Evolutionary conservation across 2,888 invertebrate species (phyloP), one percentile per base, ranked within the genome.

Genomic region (Agrotis exclamationis): DNA sequence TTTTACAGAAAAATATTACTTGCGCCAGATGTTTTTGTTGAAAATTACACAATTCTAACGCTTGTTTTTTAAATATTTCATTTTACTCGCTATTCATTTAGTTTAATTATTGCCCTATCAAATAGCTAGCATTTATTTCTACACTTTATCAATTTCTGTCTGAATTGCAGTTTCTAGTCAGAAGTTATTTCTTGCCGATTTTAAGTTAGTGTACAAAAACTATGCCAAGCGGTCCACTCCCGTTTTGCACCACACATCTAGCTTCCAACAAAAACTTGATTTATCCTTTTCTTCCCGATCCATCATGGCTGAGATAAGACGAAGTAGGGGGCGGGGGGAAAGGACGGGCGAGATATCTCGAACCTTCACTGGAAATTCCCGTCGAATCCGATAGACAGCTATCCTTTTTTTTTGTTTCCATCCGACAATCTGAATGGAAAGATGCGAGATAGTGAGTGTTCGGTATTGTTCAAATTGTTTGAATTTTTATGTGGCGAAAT

Each of bases 281-380:
- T 93, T 92, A 93, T 93, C 91, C 92, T 86, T 88, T 90, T 89
- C 90, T 90, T 87, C 83, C 83, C 92, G 88, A 93, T 94, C 91
- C 91, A 92, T 94, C 94, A 93, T 89, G 88, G 85, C 85, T 75
- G 81, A 89, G 94, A 94, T 94, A 93, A 93, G 90, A 83, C 77
- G 74, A 72, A 67, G 78, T 69, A 80, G 81, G 71, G 68, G 62
- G 14, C 56, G 51, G 56, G 57, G 62, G 74, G 71, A 6, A 5
- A 65, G 80, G 74, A 59, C 66, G 76, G 79, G 84, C 81, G 84
- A 86, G 86, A 86, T 86, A 88, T 86, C 88, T 74, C 68, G 81
- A 87, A 85, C 83, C 82, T 85, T 80, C 70, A 58, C 69, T 85
- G 80, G 68, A 84, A 83, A 85, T 82, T 84, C 76, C 63, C 78